A percentile compares a stretch with the other conserved stretches of the same genome.
Conservation (phyloP, 2,113 vertebrate species). For the Oreotrochilus melanogaster region DNA sequence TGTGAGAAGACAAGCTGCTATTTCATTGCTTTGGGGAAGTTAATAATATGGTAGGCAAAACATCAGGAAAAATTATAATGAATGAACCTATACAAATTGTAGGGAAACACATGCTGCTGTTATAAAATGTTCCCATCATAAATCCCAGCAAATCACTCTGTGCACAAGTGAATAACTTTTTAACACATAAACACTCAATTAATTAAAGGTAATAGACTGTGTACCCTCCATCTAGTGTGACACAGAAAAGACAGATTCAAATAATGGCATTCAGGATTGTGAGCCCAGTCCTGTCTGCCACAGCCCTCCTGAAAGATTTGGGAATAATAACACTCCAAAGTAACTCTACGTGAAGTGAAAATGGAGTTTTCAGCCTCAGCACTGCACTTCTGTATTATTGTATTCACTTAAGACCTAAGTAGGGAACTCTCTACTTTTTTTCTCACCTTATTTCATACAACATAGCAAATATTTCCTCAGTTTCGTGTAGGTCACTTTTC, state of each 20-base stretch:
- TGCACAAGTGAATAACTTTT: slow-evolving; percentile 84
- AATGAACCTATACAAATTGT: slow-evolving; percentile 85
- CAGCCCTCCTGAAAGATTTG: slow-evolving; percentile 30
- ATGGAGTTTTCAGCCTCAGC: slow-evolving; percentile 3
- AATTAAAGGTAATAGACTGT: slow-evolving; percentile 81
- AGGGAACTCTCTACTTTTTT: slow-evolving; percentile 39
- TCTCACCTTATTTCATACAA: slow-evolving; percentile 24
- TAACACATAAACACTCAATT: slow-evolving; percentile 86
- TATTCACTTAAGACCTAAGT: slow-evolving; percentile 35
- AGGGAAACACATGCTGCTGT: slow-evolving; percentile 81
- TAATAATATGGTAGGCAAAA: slow-evolving; percentile 88
- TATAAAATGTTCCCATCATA: slow-evolving; percentile 84
- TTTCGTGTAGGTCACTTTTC: neutral
- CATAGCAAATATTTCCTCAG: neutral
- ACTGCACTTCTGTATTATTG: neutral
- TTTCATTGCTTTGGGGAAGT: slow-evolving; percentile 85
- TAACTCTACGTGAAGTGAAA: slow-evolving; percentile 56
- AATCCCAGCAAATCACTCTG: slow-evolving; percentile 81
- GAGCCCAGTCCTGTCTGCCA: slow-evolving; percentile 44
- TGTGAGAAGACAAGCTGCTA: slow-evolving; percentile 81
- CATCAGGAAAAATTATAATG: slow-evolving; percentile 88
- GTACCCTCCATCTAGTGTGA: slow-evolving; percentile 72
- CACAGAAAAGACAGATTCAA: slow-evolving; percentile 71
- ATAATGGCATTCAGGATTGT: slow-evolving; percentile 69
- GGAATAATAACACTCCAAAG: slow-evolving; percentile 49